phyloP scores from a whole-genome alignment of 2,113 vertebrate species.

The Oreochromis aureus region DNA sequence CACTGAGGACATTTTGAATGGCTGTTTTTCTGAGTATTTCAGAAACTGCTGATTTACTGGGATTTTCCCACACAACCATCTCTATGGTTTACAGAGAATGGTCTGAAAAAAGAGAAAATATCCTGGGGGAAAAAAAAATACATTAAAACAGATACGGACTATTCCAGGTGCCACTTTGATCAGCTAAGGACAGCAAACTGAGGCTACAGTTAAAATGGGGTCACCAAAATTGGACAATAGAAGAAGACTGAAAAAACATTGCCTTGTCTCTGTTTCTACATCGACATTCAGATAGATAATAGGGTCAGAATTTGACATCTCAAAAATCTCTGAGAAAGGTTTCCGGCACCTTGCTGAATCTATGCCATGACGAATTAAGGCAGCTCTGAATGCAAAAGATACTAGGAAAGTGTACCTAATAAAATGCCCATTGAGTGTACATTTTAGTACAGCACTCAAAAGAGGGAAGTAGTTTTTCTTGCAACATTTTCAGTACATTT shows the following conservation, averaged over 20 bases:
- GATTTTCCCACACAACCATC: neutral
- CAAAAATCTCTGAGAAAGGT: neutral
- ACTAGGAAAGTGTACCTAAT: neutral
- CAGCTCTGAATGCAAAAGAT: neutral
- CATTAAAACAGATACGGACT: neutral
- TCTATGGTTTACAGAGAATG: neutral
- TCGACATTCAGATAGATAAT: neutral
- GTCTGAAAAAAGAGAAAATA: neutral
- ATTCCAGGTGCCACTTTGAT: neutral
- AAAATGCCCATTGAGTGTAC: neutral
- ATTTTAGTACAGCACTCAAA: neutral
- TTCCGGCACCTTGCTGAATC: neutral
- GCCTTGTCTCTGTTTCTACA: neutral
- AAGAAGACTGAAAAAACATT: neutral
- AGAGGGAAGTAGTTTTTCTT: neutral
- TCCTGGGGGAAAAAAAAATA: accelerated
- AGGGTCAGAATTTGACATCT: neutral
- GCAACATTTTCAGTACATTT: neutral
- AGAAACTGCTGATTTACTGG: neutral
- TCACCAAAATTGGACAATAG: neutral
- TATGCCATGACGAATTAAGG: neutral
- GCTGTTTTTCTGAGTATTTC: neutral
- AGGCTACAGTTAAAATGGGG: neutral
- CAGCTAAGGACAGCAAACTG: neutral
- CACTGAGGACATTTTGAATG: neutral